These are phyloP conservation scores for Prochilodus magdalenae DNA, from an alignment of 2,113 vertebrate genomes.

Conservation along the genomic window DNA sequence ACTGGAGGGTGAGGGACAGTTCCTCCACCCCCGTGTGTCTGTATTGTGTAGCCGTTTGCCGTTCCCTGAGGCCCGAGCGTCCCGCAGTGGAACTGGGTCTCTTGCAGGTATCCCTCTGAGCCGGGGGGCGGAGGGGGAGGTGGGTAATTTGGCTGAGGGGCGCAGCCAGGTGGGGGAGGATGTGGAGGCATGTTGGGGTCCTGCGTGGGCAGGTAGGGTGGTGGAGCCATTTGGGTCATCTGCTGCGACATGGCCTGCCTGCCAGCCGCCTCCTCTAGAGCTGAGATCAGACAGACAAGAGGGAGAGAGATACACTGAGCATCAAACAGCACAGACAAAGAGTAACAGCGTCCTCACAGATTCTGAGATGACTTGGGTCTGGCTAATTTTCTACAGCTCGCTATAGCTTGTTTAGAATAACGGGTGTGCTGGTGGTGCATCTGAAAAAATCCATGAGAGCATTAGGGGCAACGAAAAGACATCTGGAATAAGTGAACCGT, in stretches of 20 bases:
- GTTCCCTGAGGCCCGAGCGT: slow-evolving; percentile 72
- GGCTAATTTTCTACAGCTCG: no score
- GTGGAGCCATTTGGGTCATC: slow-evolving; percentile 76
- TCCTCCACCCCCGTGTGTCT: slow-evolving; percentile 82
- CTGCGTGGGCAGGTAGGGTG: slow-evolving; percentile 81
- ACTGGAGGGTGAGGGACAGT: slow-evolving; percentile 79
- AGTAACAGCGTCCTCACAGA: not conserved
- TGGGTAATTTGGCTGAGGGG: slow-evolving; percentile 77
- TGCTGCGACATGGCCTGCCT: slow-evolving; percentile 78
- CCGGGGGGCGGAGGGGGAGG: slow-evolving; percentile 75
- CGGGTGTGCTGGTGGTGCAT: no score
- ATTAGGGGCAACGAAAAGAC: no score
- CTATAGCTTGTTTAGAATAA: no score
- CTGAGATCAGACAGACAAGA: slow-evolving; percentile 62
- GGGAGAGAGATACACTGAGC: slow-evolving; percentile 8
- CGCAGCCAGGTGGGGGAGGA: slow-evolving; percentile 70
- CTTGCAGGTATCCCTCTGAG: slow-evolving; percentile 79
- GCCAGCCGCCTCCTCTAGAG: slow-evolving; percentile 80
- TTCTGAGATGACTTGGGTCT: not conserved
- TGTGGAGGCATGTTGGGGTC: slow-evolving; percentile 74
- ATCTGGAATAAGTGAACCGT: no score
- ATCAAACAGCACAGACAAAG: not conserved
- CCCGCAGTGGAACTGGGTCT: slow-evolving; percentile 80
- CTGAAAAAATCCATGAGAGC: no score
- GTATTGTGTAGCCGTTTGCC: slow-evolving; percentile 85